These are phyloP conservation scores for Aricia agestis DNA, from an alignment of 1,140 invertebrate species.

Conservation along the genomic window DNA sequence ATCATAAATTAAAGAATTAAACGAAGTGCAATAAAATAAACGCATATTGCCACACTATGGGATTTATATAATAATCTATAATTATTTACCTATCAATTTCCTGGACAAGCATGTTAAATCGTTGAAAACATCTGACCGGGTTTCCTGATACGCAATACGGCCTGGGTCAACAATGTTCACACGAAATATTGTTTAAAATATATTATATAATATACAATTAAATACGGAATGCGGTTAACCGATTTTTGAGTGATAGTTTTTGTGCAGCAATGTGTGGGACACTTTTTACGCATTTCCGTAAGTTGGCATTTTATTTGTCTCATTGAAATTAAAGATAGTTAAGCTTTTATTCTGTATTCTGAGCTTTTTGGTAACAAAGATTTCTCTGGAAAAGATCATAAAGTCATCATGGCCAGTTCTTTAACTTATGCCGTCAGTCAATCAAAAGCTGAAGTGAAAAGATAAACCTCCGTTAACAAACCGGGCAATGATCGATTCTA, in stretches of 20 bases:
- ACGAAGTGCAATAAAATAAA: not conserved
- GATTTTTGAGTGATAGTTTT: not conserved
- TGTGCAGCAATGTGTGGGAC: not conserved
- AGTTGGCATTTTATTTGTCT: too few species aligned
- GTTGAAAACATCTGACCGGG: not conserved
- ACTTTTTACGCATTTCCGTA: too few species aligned
- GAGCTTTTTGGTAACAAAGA: too few species aligned
- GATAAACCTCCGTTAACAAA: too few species aligned
- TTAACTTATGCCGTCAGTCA: too few species aligned
- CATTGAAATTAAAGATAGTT: too few species aligned
- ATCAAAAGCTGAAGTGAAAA: too few species aligned
- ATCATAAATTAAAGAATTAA: not conserved
- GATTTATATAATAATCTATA: not conserved
- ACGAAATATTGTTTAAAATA: conserved; percentile 5
- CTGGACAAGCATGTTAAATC: not conserved
- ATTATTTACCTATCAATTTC: not conserved
- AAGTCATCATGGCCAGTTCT: too few species aligned
- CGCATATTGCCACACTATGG: not conserved
- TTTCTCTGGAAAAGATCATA: too few species aligned
- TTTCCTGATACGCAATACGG: not conserved
- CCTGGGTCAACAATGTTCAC: conserved; percentile 5
- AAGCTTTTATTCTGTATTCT: too few species aligned
- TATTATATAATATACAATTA: conserved; percentile 5
- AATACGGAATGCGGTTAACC: not conserved
- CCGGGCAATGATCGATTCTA: too few species aligned